phyloP scores from a whole-genome alignment of 2,888 invertebrate species.

The Eilema caniola region DNA sequence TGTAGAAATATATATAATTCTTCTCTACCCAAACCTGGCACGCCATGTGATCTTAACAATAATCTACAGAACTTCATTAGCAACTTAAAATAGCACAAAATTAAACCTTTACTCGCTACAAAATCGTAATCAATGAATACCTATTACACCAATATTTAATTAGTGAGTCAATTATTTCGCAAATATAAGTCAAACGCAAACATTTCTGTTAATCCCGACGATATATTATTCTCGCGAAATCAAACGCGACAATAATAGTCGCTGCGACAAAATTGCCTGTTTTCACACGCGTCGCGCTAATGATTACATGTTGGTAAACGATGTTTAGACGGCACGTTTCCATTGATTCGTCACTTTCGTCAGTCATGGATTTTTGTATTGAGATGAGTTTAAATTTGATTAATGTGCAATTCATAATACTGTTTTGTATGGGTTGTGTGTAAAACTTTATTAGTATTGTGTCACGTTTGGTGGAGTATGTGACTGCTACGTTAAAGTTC shows the following conservation, averaged over 20 bases:
- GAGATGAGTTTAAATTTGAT: too few relatives aligned
- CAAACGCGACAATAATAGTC: conserved; percentile 42
- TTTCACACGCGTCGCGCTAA: conserved; percentile 74
- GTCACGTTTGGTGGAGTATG: too few relatives aligned
- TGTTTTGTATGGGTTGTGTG: too few relatives aligned
- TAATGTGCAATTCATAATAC: too few relatives aligned
- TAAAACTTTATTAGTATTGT: too few relatives aligned
- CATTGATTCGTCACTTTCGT: conserved; percentile 51
- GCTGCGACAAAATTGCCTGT: conserved; percentile 73
- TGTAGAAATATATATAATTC: too few relatives aligned
- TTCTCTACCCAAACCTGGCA: too few relatives aligned
- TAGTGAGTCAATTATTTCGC: conserved; percentile 44
- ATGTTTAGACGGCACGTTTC: conserved; percentile 51
- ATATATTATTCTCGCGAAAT: conserved; percentile 41
- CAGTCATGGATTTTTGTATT: neutral
- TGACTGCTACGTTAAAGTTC: too few relatives aligned
- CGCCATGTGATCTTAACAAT: neutral
- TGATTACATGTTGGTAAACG: conserved; percentile 69
- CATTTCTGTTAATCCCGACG: conserved; percentile 33
- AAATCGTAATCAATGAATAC: conserved; percentile 13
- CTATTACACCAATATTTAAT: conserved; percentile 37
- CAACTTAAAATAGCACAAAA: neutral
- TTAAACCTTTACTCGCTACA: conserved; percentile 11
- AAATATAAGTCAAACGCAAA: conserved; percentile 51
- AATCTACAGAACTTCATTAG: neutral